Percentiles rank a stretch among this genome's conserved stretches.
Conservation (phyloP, 2,797 vertebrate species). For the Falco cherrug region DNA sequence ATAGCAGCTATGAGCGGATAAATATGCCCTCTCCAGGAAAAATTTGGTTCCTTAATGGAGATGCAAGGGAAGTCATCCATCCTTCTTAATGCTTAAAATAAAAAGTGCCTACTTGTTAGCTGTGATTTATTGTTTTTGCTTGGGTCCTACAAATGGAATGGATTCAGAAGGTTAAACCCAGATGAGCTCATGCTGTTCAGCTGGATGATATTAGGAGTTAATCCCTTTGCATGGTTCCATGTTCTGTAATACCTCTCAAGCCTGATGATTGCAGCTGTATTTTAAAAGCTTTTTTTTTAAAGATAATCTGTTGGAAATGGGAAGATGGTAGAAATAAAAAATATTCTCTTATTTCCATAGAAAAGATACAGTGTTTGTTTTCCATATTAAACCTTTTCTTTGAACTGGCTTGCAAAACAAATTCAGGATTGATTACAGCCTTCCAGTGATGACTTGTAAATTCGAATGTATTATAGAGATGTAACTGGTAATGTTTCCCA, state of each 20-base stretch:
- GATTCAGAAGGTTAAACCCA: slow-evolving; percentile 51
- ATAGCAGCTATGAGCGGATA: background rate
- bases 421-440: background rate
- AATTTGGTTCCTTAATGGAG: background rate
- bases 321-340: slow-evolving; percentile 17
- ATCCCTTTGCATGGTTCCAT: slow-evolving; percentile 11
- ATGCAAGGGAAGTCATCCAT: background rate
- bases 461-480: background rate
- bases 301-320: slow-evolving; percentile 44
- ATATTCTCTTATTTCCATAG: background rate
- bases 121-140: slow-evolving; percentile 29
- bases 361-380: background rate
- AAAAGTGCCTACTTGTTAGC: slow-evolving; percentile 12
- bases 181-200: slow-evolving; percentile 57
- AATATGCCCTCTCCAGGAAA: background rate
- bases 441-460: background rate
- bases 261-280: slow-evolving; percentile 39
- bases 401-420: slow-evolving; percentile 2
- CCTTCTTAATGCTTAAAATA: background rate
- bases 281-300: slow-evolving; percentile 51
- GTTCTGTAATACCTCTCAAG: slow-evolving; percentile 51
- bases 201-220: slow-evolving; percentile 67
- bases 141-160: slow-evolving; percentile 26
- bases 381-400: background rate
- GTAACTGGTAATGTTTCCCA: background rate